Percentiles rank a stretch among this genome's conserved stretches.
These are phyloP conservation scores for Rhombomys opimus DNA, from an alignment of 2,113 vertebrate genomes.

Conservation along the genomic window DNA sequence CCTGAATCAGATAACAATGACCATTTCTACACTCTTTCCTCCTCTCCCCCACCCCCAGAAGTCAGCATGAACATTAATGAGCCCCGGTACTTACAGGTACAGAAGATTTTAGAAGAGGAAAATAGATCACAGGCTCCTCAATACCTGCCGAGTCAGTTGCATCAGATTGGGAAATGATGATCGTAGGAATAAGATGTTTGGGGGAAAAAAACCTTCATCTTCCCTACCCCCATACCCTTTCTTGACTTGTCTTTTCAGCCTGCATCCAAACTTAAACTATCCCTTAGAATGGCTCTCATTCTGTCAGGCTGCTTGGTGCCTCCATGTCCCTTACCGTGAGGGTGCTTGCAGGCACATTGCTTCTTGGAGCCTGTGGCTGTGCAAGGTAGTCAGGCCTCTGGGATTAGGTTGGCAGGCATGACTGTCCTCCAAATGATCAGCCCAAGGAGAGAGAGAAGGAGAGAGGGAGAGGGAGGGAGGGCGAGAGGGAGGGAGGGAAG, in stretches of 20 bases:
- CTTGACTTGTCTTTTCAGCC: slow-evolving; percentile 46
- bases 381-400: slow-evolving; percentile 84
- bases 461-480: slow-evolving; percentile 85
- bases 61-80: slow-evolving; percentile 78
- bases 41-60: slow-evolving; percentile 50
- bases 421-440: slow-evolving; percentile 85
- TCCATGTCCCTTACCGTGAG: slow-evolving; percentile 86
- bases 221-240: neutral
- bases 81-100: slow-evolving; percentile 86
- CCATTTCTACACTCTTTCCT: slow-evolving; percentile 35
- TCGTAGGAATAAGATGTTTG: slow-evolving; percentile 82
- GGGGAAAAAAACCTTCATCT: slow-evolving; percentile 80
- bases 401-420: slow-evolving; percentile 85
- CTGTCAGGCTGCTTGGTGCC: slow-evolving; percentile 74
- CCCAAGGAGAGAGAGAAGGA: slow-evolving; percentile 83
- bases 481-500: slow-evolving; percentile 83
- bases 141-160: slow-evolving; percentile 87
- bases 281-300: slow-evolving; percentile 24
- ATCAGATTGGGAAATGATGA: slow-evolving; percentile 86
- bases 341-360: slow-evolving; percentile 87
- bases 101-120: slow-evolving; percentile 87
- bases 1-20: slow-evolving; percentile 76
- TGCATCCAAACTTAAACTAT: slow-evolving; percentile 52
- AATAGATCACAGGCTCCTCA: slow-evolving; percentile 85
- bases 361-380: slow-evolving; percentile 82